Evolutionary conservation across 2,113 vertebrate species (phyloP), one percentile per base, ranked within the genome.

Genomic region (Rhynchomys soricoides): DNA sequence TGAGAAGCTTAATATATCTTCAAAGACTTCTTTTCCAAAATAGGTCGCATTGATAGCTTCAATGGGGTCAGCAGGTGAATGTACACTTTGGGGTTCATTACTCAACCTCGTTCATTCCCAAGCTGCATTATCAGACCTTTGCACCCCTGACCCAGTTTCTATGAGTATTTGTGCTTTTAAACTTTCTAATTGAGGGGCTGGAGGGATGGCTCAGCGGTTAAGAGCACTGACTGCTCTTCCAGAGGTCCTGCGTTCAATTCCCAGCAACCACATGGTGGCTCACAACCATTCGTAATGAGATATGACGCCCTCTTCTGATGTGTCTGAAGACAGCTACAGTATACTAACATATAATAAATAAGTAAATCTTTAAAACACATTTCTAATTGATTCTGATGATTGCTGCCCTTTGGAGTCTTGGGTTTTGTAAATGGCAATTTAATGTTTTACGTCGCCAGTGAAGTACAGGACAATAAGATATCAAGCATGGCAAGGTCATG

Each of bases 381-480:
- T 62, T 78, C 87, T 95, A 40, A 59, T 78, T 83, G 45, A 82
- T 71, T 90, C 68, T 87, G 37, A 70, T 7, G 11, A 37, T 29
- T 26, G 4, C 70, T 13, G 12, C 64, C 13, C 11, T 70, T 66
- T 59, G 92, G 48, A n/a, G 62, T 52, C 19, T 68, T 70, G 43
- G 40, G 45, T 96, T 86, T 92, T 83, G 3, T n/a, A 92, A 90
- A 62, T 43, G 37, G 45, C 73, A 45, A 50, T 88, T 92, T 83
- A 68, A 34, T 81, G 31, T 82, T 29, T 93, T 82, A n/a, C 40
- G 26, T 62, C 71, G 57, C 43, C 50, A 85, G 0, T 10, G 9
- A 4, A 59, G 5, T 74, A 15, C 82, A 95, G 75, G 17, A 45
- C 12, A 75, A 70, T 48, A 64, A 73, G 22, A 40, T 55, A 90